Evolutionary conservation across 2,113 vertebrate genomes (phyloP).

Genomic region (Oenanthe melanoleuca): DNA sequence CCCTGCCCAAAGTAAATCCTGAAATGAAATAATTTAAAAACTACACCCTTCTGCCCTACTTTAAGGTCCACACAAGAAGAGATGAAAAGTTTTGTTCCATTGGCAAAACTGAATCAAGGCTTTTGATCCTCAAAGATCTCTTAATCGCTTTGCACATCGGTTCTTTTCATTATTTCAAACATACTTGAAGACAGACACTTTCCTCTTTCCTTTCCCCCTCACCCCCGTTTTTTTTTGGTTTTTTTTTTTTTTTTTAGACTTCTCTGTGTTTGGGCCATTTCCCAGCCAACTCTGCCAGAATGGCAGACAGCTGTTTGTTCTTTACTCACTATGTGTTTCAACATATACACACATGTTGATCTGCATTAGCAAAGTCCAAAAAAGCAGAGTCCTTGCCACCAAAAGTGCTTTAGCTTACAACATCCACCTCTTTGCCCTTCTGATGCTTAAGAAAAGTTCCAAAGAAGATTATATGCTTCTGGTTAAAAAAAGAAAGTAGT

Average conservation of each 20-base stretch:
- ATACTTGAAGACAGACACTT: slow-evolving; percentile 47
- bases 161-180: slow-evolving; percentile 71
- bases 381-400: not conserved
- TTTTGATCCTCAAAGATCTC: slow-evolving; percentile 76
- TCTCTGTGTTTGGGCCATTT: slow-evolving; percentile 18
- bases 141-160: slow-evolving; percentile 58
- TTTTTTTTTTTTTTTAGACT: not conserved
- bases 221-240: not conserved
- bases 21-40: slow-evolving; percentile 71
- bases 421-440: not conserved
- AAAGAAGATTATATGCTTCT: slow-evolving; percentile 46
- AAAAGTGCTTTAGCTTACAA: not conserved
- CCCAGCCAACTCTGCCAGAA: not conserved
- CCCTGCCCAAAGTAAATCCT: slow-evolving; percentile 71
- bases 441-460: not conserved
- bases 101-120: slow-evolving; percentile 57
- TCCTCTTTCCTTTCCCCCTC: not conserved
- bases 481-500: slow-evolving; percentile 54
- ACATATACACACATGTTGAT: not conserved
- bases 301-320: slow-evolving; percentile 3
- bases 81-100: slow-evolving; percentile 68
- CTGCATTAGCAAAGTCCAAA: not conserved
- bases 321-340: not conserved
- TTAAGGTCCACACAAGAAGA: slow-evolving; percentile 73
- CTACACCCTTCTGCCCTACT: slow-evolving; percentile 75